Percentiles rank a stretch among this genome's conserved stretches.
These are phyloP conservation scores for Kryphioiulus occultus DNA, from an alignment of 2,888 invertebrate species.

Conservation along the genomic window DNA sequence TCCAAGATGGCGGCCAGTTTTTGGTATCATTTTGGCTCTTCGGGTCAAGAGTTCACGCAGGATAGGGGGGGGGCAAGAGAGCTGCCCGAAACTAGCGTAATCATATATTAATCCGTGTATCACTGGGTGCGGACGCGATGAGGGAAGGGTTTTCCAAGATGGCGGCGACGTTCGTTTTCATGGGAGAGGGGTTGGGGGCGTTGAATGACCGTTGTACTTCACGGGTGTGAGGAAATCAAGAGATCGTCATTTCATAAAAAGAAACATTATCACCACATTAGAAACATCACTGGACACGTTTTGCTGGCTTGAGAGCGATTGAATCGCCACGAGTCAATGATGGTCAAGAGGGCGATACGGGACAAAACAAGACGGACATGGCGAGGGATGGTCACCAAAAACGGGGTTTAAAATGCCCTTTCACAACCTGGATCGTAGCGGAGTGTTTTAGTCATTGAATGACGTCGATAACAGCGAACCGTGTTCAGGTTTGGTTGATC, in stretches of 20 bases:
- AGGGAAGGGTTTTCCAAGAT: background rate
- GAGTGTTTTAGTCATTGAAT: background rate
- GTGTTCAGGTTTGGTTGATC: background rate
- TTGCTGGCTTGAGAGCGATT: background rate
- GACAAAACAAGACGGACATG: background rate
- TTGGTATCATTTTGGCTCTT: background rate
- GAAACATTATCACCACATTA: slow-evolving; percentile 43
- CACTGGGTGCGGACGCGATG: background rate
- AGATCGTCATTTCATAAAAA: slow-evolving; percentile 46
- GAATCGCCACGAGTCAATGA: slow-evolving; percentile 28
- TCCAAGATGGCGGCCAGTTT: background rate
- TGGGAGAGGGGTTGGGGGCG: background rate
- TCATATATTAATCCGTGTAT: slow-evolving; percentile 11
- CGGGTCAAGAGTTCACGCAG: background rate
- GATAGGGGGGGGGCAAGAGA: too few species aligned
- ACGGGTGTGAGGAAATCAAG: slow-evolving; percentile 41
- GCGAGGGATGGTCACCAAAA: background rate
- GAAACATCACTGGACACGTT: slow-evolving; percentile 43
- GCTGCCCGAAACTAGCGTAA: background rate
- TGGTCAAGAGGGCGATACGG: background rate
- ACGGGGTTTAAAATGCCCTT: background rate
- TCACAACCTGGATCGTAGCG: too few species aligned
- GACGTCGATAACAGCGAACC: background rate
- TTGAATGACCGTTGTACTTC: slow-evolving; percentile 46
- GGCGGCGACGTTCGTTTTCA: slow-evolving; percentile 21